Evolutionary conservation across 2,888 invertebrate species (phyloP), one percentile per base, ranked within the genome.

Genomic region (Conchocele bisecta): DNA sequence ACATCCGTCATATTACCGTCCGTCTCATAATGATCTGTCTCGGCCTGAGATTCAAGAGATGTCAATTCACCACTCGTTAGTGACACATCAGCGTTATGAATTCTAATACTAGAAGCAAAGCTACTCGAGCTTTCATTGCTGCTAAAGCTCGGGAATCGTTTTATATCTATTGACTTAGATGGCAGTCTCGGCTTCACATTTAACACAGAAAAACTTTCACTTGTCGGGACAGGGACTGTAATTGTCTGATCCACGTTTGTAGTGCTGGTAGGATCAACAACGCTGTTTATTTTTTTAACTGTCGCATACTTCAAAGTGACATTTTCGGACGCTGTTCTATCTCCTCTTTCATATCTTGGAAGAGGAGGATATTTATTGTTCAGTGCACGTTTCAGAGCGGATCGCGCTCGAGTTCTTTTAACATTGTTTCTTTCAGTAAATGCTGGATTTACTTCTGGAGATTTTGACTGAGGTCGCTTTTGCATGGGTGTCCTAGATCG

Each of bases 41-140:
- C 83, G 20, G 85, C 83, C 53, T 83, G 85, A 22, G 85, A 85
- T 13, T 83, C 83, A 13, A 84, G 59, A 3, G 85, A 85, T 1
- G 85, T 82, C 7, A 84, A 57, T 48, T 87, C 86, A 13, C 84
- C 85, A 59, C 85, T 86, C 24, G 83, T 85, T 6, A 85, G 53
- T 7, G 86, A 87, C 22, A 73, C 77, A 61, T 83, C 80, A 5
- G 67, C 67, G 11, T 46, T 72, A 41, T 67, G 29, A 1, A 56
- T 50, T 13, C 75, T 44, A 28, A 70, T 68, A 71, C 69, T 76
- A 29, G 79, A 78, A 2, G 57, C 71, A 37, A 72, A 57, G 57
- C 83, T 84, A 63, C 82, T 80, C 17, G 68, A 76, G 56, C 85
- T 86, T 66, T 83, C 84, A 54, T 75, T 81, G 53, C 84, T 83